Evolutionary conservation across 1,140 invertebrate species (phyloP).

Genomic region (Oryctes rhinoceros): DNA sequence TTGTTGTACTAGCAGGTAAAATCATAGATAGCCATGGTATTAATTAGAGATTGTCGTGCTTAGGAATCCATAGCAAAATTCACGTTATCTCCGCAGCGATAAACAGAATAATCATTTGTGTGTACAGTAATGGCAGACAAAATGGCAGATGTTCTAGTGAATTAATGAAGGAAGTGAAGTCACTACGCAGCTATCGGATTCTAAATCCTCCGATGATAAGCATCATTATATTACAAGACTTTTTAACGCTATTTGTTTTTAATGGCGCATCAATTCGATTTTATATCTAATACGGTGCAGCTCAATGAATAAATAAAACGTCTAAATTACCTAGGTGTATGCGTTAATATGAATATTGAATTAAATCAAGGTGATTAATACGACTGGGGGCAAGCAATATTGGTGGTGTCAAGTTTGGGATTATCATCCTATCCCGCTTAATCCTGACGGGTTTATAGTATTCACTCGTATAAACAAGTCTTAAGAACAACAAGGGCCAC

Average conservation of each 20-base stretch:
- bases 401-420: constrained; percentile 48
- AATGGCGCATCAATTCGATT: constrained; percentile 7
- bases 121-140: too few relatives aligned
- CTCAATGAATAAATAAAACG: constrained; percentile 22
- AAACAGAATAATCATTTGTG: too few relatives aligned
- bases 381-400: constrained; percentile 41
- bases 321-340: constrained; percentile 29
- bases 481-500: constrained; percentile 44
- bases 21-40: too few relatives aligned
- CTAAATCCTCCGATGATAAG: neutral
- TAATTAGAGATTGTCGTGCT: too few relatives aligned
- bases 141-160: too few relatives aligned
- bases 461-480: constrained; percentile 52
- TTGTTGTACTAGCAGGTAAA: too few relatives aligned
- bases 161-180: too few relatives aligned
- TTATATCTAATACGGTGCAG: neutral
- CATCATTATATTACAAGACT: neutral
- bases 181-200: neutral
- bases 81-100: too few relatives aligned
- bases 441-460: constrained; percentile 51
- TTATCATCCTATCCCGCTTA: constrained; percentile 52
- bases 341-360: constrained; percentile 36
- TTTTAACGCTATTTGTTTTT: neutral
- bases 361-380: constrained; percentile 44
- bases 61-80: too few relatives aligned